Percentiles rank a stretch among this genome's conserved stretches.
Conservation (phyloP, 1,140 invertebrate species). For the Formica exsecta region DNA sequence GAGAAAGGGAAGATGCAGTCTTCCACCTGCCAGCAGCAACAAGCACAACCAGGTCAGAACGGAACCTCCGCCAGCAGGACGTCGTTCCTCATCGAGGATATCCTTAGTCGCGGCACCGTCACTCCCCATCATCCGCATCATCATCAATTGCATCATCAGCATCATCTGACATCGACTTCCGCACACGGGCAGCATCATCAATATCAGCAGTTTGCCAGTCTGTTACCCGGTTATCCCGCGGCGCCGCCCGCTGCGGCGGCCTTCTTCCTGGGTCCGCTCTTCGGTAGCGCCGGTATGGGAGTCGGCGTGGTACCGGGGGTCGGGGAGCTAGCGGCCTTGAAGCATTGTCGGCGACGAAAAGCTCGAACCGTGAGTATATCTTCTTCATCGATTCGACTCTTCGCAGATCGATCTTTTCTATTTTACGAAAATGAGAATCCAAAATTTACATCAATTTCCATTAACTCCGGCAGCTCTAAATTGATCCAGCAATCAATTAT, state of each 20-base stretch:
- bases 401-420: neutral
- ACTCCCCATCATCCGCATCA: conserved; percentile 75
- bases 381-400: neutral
- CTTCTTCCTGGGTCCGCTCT: conserved; percentile 84
- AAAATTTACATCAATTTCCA: too few relatives aligned
- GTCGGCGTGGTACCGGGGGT: conserved; percentile 84
- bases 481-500: too few relatives aligned
- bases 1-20: conserved; percentile 80
- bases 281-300: conserved; percentile 82
- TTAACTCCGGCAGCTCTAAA: too few relatives aligned
- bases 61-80: conserved; percentile 85
- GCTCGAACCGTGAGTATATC: conserved; percentile 92
- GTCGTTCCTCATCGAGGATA: conserved; percentile 94
- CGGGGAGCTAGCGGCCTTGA: conserved; percentile 88
- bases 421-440: neutral
- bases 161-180: conserved; percentile 72
- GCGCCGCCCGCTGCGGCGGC: conserved; percentile 85
- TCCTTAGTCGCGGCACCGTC: conserved; percentile 89
- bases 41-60: conserved; percentile 80
- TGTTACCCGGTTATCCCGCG: conserved; percentile 86
- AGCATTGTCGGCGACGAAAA: conserved; percentile 96
- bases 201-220: conserved; percentile 86
- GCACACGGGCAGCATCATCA: conserved; percentile 83
- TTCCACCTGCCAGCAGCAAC: conserved; percentile 82
- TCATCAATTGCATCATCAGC: conserved; percentile 80